phyloP scores from a whole-genome alignment of 2,888 invertebrate genomes.

The Pseudococcus viburni region DNA sequence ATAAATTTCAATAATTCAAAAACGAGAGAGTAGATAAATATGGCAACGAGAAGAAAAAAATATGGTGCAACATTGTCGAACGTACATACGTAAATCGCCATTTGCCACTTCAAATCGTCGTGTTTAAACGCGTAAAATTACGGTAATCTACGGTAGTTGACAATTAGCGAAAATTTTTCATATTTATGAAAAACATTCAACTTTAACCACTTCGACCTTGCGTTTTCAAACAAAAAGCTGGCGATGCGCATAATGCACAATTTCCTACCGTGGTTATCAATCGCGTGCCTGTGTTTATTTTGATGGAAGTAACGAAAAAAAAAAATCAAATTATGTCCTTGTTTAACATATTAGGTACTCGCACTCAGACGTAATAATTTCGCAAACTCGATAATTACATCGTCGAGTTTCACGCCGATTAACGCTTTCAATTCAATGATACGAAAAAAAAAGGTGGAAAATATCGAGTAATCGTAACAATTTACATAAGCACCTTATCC shows the following conservation, averaged over 20 bases:
- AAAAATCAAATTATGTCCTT: conserved; percentile 28
- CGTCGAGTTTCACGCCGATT: conserved; percentile 17
- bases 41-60: not conserved
- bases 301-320: not conserved
- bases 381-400: conserved; percentile 51
- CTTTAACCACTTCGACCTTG: conserved; percentile 41
- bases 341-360: not conserved
- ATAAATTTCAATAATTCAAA: too few species aligned
- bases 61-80: not conserved
- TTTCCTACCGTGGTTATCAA: conserved; percentile 13
- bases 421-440: conserved; percentile 19
- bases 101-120: not conserved
- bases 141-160: conserved; percentile 16
- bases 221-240: not conserved
- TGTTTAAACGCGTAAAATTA: conserved; percentile 6
- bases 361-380: conserved; percentile 30
- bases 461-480: not conserved
- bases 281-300: not conserved
- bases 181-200: conserved; percentile 32
- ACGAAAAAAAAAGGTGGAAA: not conserved
- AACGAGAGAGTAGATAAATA: too few species aligned
- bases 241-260: conserved; percentile 32
- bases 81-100: not conserved
- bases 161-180: conserved; percentile 36
- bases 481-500: not conserved